phyloP scores from a whole-genome alignment of 2,797 vertebrate species.

The Gambusia yucatana region DNA sequence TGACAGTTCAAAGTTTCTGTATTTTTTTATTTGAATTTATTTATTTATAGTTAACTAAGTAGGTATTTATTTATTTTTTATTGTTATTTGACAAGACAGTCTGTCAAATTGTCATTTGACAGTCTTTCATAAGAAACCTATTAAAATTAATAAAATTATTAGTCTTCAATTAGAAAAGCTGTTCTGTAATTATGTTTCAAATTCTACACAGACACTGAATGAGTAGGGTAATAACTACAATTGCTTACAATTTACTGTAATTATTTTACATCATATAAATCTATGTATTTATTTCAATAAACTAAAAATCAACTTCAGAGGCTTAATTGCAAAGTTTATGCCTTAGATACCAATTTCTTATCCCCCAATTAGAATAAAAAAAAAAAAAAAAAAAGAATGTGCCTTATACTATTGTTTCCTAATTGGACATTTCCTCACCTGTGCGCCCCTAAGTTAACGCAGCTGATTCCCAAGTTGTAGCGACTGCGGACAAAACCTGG shows the following conservation, averaged over 20 bases:
- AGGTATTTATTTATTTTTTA: neutral
- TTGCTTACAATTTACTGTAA: neutral
- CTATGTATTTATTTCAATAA: neutral
- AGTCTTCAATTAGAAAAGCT: neutral
- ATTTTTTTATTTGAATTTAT: neutral
- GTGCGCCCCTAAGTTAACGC: slow-evolving; percentile 95
- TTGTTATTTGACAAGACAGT: neutral
- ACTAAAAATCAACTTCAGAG: neutral
- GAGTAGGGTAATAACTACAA: neutral
- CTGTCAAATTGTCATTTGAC: too few species aligned
- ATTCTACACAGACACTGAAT: neutral
- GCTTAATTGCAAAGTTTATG: neutral
- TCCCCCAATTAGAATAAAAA: neutral
- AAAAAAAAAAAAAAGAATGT: neutral
- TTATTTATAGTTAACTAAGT: neutral
- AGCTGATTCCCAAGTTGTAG: slow-evolving; percentile 98
- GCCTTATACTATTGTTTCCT: too few species aligned
- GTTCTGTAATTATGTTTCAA: neutral
- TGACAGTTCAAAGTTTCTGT: neutral
- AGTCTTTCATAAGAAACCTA: neutral
- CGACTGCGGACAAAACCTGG: slow-evolving; percentile 97
- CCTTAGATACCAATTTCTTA: neutral
- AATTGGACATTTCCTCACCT: slow-evolving; percentile 81
- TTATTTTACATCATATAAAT: neutral
- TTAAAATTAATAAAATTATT: neutral